Evolutionary conservation across 2,113 vertebrate genomes (phyloP).

Genomic region (Lonchura striata): DNA sequence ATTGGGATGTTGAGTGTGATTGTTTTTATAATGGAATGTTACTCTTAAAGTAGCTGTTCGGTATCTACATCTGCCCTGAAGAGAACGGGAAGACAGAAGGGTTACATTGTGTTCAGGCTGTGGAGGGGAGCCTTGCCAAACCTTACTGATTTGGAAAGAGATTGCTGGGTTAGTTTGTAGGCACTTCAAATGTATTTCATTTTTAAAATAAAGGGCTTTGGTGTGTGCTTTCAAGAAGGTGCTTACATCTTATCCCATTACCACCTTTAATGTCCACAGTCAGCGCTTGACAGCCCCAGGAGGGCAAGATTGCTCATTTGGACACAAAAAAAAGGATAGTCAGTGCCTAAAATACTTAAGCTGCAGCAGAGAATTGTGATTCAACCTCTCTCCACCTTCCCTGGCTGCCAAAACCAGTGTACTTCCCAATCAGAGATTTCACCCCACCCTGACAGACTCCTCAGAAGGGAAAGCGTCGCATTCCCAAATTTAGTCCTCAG

Average conservation of each 20-base stretch:
- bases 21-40: background rate
- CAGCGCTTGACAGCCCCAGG: background rate
- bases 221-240: background rate
- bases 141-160: constrained; percentile 8
- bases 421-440: background rate
- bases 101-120: background rate
- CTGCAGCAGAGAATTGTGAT: background rate
- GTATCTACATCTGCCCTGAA: background rate
- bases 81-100: background rate
- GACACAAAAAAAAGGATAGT: background rate
- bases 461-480: background rate
- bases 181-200: constrained; percentile 13
- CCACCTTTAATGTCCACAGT: constrained; percentile 2
- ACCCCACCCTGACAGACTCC: background rate
- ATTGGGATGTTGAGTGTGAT: background rate
- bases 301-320: background rate
- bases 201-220: constrained; percentile 23
- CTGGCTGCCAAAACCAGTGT: background rate
- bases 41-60: background rate
- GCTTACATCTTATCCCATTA: constrained; percentile 26
- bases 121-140: background rate
- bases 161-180: constrained; percentile 32
- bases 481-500: background rate
- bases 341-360: background rate
- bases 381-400: background rate